Conservation (phyloP, 64 coral and sea anemone species). For the Stichodactyla helianthus region DNA sequence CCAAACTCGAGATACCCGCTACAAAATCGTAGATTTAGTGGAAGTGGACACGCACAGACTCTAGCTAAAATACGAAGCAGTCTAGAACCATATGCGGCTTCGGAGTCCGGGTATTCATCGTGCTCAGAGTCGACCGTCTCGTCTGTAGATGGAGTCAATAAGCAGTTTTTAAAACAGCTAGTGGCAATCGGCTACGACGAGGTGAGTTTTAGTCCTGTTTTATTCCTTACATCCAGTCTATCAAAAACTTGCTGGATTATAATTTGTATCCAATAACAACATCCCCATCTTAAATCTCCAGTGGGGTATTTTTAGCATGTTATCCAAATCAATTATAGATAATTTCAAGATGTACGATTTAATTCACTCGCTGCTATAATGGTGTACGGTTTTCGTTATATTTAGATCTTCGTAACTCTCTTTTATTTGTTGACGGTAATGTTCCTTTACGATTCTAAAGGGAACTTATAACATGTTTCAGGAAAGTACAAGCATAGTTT, state of each 20-base stretch:
- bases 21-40: conserved; percentile 16
- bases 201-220: conserved; percentile 33
- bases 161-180: conserved; percentile 62
- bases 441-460: neutral
- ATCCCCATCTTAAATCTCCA: neutral
- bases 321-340: conserved; percentile 5
- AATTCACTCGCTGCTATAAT: neutral
- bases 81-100: conserved; percentile 69
- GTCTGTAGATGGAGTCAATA: conserved; percentile 50
- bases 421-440: neutral
- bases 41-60: conserved; percentile 57
- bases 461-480: conserved; percentile 6
- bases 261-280: neutral
- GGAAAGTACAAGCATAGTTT: neutral
- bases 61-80: conserved; percentile 74
- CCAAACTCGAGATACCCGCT: conserved; percentile 9
- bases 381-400: neutral
- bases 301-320: neutral
- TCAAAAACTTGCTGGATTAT: neutral
- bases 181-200: conserved; percentile 65
- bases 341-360: neutral
- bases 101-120: conserved; percentile 86
- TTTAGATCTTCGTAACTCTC: neutral
- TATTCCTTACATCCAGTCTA: neutral
- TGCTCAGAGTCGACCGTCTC: conserved; percentile 59